Evolutionary conservation across 2,888 invertebrate genomes (phyloP).

Genomic region (Orthosia gothica): DNA sequence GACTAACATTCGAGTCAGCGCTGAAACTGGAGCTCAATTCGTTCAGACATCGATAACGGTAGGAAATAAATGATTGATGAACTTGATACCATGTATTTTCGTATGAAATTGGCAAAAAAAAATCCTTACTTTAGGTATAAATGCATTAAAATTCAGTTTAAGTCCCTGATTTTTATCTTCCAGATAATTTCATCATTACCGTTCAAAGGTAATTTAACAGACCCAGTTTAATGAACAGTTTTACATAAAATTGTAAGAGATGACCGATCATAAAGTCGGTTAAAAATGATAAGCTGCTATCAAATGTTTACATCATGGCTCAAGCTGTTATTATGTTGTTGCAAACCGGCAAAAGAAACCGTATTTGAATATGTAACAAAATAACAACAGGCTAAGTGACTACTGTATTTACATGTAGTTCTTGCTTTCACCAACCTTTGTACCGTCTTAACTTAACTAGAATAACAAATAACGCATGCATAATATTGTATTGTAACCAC

Average conservation of each 20-base stretch:
- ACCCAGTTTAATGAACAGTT: neutral
- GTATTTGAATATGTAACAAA: neutral
- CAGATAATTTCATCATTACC: neutral
- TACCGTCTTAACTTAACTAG: neutral
- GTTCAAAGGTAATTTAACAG: too few relatives aligned
- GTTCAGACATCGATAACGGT: neutral
- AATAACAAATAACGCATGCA: conserved; percentile 53
- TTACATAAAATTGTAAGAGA: neutral
- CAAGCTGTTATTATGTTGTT: conserved; percentile 20
- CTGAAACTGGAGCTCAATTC: conserved; percentile 10
- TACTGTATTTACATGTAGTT: neutral
- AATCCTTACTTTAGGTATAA: too few relatives aligned
- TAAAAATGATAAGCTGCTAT: conserved; percentile 17
- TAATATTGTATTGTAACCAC: conserved; percentile 22
- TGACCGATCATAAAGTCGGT: conserved; percentile 7
- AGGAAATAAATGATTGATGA: neutral
- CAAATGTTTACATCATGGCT: conserved; percentile 16
- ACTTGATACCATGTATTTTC: neutral
- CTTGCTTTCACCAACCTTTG: conserved; percentile 53
- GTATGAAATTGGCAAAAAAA: neutral
- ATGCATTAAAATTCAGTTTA: neutral
- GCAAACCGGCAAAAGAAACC: neutral
- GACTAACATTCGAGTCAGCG: neutral
- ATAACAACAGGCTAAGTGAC: too few relatives aligned
- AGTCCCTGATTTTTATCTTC: neutral